Conservation (phyloP, 2,113 vertebrate genomes). For the Tauraco erythrolophus region DNA sequence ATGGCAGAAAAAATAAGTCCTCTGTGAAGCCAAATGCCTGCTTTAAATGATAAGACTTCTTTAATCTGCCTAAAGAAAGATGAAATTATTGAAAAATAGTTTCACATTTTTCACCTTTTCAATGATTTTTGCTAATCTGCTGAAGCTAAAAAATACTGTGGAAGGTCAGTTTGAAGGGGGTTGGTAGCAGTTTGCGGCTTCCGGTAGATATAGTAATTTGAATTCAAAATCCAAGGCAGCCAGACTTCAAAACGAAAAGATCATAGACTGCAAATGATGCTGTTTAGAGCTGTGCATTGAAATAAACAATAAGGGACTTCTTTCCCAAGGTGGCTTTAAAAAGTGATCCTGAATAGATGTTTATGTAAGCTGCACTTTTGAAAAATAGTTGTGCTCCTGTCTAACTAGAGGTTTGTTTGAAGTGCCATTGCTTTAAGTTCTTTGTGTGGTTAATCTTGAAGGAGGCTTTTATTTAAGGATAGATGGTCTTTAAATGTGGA, state of each 20-base stretch:
- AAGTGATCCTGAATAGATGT: not conserved
- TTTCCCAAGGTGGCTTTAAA: not conserved
- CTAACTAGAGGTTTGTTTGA: not conserved
- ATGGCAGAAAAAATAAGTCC: not conserved
- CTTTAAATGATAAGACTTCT: not conserved
- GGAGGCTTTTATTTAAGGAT: not conserved
- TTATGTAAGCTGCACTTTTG: not conserved
- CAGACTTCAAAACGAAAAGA: not conserved
- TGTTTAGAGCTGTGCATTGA: not conserved
- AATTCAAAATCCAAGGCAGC: constrained; percentile 1
- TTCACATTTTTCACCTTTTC: not conserved
- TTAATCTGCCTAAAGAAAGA: not conserved
- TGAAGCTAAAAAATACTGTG: not conserved
- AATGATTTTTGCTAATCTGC: not conserved
- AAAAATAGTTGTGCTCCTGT: not conserved
- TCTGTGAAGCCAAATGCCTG: not conserved
- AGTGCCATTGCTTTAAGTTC: not conserved
- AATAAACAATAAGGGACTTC: not conserved
- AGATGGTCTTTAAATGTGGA: not conserved
- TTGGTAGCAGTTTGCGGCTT: not conserved
- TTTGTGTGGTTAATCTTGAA: not conserved
- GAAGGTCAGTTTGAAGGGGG: not conserved
- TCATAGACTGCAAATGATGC: not conserved
- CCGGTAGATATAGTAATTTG: not conserved
- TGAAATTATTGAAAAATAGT: not conserved